Conservation (phyloP, 2,888 invertebrate species). For the Barypeithes pellucidus region DNA sequence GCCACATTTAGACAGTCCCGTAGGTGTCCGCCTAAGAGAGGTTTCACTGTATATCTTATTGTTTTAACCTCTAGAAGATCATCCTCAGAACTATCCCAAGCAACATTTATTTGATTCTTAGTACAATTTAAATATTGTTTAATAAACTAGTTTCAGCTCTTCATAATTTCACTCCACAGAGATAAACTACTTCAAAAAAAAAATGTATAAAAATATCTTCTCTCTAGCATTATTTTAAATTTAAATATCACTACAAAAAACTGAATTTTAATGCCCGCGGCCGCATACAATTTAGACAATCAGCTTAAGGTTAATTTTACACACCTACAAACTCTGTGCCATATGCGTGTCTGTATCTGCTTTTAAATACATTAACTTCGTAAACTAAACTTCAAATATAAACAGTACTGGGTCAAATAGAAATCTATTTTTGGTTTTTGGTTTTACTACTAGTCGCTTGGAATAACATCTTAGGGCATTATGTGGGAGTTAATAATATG, state of each 20-base stretch:
- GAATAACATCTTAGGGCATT: constrained; percentile 35
- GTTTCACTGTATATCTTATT: no score
- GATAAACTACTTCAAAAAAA: no score
- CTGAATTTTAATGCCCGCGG: not conserved
- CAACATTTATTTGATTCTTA: no score
- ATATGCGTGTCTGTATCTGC: constrained; percentile 54
- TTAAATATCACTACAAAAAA: not conserved
- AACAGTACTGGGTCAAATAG: constrained; percentile 54
- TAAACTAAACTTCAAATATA: constrained; percentile 52
- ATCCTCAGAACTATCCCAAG: no score
- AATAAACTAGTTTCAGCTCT: no score
- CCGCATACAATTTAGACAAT: constrained; percentile 1
- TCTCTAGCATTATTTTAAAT: no score
- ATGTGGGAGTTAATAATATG: constrained; percentile 15
- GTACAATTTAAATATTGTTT: no score
- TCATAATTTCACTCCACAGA: no score
- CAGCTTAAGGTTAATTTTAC: constrained; percentile 43
- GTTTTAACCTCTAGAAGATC: no score
- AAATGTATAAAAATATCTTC: no score
- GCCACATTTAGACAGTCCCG: no score
- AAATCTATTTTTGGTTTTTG: constrained; percentile 51
- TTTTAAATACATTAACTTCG: constrained; percentile 55
- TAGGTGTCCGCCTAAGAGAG: no score
- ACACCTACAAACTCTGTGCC: constrained; percentile 42
- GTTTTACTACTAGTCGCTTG: constrained; percentile 43